Evolutionary conservation across 1,140 invertebrate genomes (phyloP), one percentile per base, ranked within the genome.

Genomic region (Drosophila truncata): DNA sequence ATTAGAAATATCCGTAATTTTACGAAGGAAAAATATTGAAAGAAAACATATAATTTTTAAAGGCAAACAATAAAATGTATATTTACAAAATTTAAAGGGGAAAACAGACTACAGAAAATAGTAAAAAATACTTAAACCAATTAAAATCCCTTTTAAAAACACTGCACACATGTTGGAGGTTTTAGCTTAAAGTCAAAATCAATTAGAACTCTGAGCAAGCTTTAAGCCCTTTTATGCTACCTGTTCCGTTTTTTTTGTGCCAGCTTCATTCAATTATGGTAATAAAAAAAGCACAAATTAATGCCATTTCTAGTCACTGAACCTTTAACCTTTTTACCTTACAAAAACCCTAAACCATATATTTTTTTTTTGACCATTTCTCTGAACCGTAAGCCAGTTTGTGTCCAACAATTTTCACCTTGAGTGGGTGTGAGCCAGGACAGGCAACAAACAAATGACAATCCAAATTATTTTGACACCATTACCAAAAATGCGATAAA

Each of bases 381-480:
- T 16, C 8, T 16, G 27, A 16, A 52, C 33, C 7, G 49, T 50
- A 25, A 50, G 27, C 25, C 20, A 33, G 27, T 10, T 37, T 37
- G n/a, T 58, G 49, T 35, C 55, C 42, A 74, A 44, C 47, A 37
- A 16, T 46, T 65, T 78, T 78, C 70, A 82, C 79, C 65, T 88
- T 78, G 44, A 58, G 25, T 11, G 33, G 60, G 59, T 9, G 52
- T 62, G 66, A 35, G 47, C 44, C 49, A 35, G 54, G 54, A 18
- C 72, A n/a, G n/a, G n/a, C 27, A 29, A 29, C 27, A 83, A 88
- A 88, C 78, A 88, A 88, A 84, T 88, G 84, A 88, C 69, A 88
- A 78, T 63, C 84, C 67, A 81, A 88, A 88, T 88, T 88, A 90
- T 90, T 90, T 90, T 85, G 81, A 90, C 81, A 90, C 85, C 85